These are phyloP conservation scores for Corvus moneduloides DNA, from an alignment of 2,113 vertebrate genomes.

Conservation along the genomic window DNA sequence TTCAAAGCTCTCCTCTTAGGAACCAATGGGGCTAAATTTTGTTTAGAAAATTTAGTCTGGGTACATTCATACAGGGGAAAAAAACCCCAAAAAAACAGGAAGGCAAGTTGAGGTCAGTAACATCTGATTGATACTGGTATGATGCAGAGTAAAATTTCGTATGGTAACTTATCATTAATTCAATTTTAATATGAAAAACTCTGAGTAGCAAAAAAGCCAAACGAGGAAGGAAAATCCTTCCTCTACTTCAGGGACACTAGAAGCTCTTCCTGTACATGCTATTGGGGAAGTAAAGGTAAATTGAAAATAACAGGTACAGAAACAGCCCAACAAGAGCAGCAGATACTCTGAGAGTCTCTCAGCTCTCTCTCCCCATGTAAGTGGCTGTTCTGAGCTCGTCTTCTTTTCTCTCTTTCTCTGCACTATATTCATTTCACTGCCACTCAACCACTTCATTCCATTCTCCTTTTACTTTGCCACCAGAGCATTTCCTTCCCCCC, in stretches of 20 bases:
- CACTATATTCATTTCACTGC: neutral
- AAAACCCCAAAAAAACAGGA: neutral
- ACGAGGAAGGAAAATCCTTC: neutral
- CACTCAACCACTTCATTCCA: neutral
- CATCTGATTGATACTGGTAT: neutral
- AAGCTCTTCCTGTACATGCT: neutral
- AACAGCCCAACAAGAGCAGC: neutral
- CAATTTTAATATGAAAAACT: neutral
- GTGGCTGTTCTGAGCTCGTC: neutral
- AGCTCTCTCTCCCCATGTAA: neutral
- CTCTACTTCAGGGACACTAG: neutral
- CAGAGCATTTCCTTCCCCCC: neutral
- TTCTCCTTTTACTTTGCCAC: neutral
- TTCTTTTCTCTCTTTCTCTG: neutral
- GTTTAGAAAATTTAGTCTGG: neutral
- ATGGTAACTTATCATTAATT: neutral
- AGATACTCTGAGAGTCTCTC: neutral
- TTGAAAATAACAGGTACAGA: neutral
- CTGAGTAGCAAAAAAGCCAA: neutral
- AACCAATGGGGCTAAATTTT: neutral
- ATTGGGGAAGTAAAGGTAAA: neutral
- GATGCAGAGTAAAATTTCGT: neutral
- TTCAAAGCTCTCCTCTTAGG: neutral
- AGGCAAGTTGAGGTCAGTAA: neutral
- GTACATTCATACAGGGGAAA: neutral